These are phyloP conservation scores for Lordiphosa collinella DNA, from an alignment of 1,140 invertebrate genomes.

Conservation along the genomic window DNA sequence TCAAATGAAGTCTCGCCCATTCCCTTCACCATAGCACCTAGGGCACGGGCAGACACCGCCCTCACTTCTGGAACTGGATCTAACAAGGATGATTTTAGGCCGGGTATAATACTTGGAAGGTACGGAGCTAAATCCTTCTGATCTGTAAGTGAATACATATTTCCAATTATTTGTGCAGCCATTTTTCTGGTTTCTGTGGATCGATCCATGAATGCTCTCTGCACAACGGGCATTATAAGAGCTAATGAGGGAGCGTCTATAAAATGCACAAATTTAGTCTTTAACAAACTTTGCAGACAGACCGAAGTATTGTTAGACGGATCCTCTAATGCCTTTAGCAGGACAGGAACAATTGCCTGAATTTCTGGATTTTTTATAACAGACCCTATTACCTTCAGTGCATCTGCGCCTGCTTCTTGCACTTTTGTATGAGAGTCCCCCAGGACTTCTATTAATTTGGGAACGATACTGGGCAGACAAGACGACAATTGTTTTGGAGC, in stretches of 20 bases:
- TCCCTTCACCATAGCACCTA: constrained; percentile 97
- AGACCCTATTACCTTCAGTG: constrained; percentile 97
- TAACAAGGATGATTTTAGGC: constrained; percentile 95
- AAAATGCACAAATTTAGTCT: constrained; percentile 99
- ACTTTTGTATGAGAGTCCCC: constrained; percentile 99
- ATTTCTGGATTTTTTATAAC: constrained; percentile 99
- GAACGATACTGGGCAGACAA: constrained; percentile 98
- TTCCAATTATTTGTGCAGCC: constrained; percentile 99
- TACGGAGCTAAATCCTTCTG: constrained; percentile 99
- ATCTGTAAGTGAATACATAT: constrained; percentile 99
- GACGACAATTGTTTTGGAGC: constrained; percentile 99
- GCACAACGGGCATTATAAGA: constrained; percentile 99
- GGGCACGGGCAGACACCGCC: constrained; percentile 94
- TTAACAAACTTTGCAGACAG: constrained; percentile 94
- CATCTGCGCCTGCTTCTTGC: constrained; percentile 97
- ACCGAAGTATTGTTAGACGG: constrained; percentile 96
- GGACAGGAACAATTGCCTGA: constrained; percentile 95
- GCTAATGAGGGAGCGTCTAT: constrained; percentile 99
- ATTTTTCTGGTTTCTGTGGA: constrained; percentile 99
- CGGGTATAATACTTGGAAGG: constrained; percentile 97
- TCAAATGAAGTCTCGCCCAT: constrained; percentile 98
- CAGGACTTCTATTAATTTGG: constrained; percentile 98
- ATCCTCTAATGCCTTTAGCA: constrained; percentile 96
- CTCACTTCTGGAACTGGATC: constrained; percentile 98
- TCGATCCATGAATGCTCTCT: constrained; percentile 97